Conservation (phyloP, 2,797 vertebrate species). For the Poeciliopsis turneri region DNA sequence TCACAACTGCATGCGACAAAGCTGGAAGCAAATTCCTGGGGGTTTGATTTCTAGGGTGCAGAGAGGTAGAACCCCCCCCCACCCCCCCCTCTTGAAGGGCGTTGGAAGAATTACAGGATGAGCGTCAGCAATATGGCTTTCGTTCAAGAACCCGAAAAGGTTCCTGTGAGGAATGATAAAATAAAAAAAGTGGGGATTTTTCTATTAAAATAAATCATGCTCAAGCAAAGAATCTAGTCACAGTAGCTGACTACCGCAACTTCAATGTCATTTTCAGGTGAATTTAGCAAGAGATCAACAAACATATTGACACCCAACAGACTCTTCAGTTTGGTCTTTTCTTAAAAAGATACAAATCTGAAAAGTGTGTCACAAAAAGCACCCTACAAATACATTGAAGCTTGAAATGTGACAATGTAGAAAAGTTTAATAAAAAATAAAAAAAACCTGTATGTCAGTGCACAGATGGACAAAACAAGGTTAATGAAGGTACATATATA, state of each 20-base stretch:
- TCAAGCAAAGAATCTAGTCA: not conserved
- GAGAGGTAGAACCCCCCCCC: constrained; percentile 61
- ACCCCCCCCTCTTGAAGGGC: constrained; percentile 51
- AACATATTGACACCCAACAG: not conserved
- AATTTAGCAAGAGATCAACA: not conserved
- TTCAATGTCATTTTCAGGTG: not conserved
- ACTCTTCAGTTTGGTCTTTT: not conserved
- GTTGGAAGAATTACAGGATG: constrained; percentile 52
- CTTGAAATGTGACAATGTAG: not conserved
- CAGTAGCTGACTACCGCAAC: not conserved
- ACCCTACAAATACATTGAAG: not conserved
- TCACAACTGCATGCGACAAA: constrained; percentile 23
- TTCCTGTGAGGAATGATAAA: not conserved
- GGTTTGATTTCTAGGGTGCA: constrained; percentile 32
- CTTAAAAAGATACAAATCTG: not conserved
- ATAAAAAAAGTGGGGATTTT: not conserved
- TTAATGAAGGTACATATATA: not conserved
- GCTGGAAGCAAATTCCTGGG: constrained; percentile 21
- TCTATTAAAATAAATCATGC: not conserved
- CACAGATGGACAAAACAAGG: not conserved
- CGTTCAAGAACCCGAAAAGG: constrained; percentile 24
- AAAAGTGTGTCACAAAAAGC: not conserved
- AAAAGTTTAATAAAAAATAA: not conserved
- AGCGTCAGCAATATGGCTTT: constrained; percentile 69
- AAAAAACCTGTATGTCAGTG: not conserved